phyloP scores from a whole-genome alignment of 2,888 invertebrate genomes.

The Caenorhabditis sinica region DNA sequence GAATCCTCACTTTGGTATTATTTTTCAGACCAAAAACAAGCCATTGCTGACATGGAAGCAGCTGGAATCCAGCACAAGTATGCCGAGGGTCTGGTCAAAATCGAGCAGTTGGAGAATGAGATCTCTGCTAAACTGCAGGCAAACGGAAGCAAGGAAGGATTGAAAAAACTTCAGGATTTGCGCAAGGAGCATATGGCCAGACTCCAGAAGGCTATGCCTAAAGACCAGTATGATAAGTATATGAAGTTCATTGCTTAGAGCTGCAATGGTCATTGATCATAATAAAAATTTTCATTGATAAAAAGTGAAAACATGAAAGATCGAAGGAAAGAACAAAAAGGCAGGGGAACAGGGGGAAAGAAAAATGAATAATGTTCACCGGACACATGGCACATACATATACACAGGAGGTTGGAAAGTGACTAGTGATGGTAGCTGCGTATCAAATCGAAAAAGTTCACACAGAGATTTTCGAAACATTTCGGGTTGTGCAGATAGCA shows the following conservation, averaged over 20 bases:
- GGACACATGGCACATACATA: conserved; percentile 46
- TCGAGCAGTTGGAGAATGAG: neutral
- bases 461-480: conserved; percentile 69
- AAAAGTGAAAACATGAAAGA: conserved; percentile 31
- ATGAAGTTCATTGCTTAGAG: conserved; percentile 3
- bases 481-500: conserved; percentile 75
- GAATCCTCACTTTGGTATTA: too few species aligned
- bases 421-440: conserved; percentile 67
- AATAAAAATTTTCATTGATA: neutral
- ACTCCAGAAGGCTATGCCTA: neutral
- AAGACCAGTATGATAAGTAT: neutral
- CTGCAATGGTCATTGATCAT: too few species aligned
- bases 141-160: neutral
- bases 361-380: conserved; percentile 26
- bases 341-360: conserved; percentile 4
- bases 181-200: neutral
- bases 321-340: conserved; percentile 10
- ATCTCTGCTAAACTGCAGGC: neutral
- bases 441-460: conserved; percentile 76
- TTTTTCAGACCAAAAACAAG: conserved; percentile 8
- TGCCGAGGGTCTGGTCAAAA: neutral
- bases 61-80: conserved; percentile 7
- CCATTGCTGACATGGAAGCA: neutral
- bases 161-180: neutral
- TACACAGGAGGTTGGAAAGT: neutral